These are phyloP conservation scores for Bambusicola thoracicus DNA, from an alignment of 2,113 vertebrate genomes.

Conservation along the genomic window DNA sequence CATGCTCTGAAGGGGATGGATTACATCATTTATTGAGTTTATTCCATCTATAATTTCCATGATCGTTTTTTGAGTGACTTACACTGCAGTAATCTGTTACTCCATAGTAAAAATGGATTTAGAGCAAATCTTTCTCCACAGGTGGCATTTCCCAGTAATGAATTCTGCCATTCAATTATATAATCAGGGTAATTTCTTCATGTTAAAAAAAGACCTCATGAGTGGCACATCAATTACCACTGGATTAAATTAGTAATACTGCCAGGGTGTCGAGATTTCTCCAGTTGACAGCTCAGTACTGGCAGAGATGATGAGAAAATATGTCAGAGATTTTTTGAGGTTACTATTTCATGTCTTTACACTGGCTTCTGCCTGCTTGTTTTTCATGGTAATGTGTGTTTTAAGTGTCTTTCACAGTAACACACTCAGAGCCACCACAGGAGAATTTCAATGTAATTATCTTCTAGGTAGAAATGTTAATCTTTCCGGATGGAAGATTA, in stretches of 20 bases:
- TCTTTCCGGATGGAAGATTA: neutral
- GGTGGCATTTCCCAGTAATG: conserved; percentile 55
- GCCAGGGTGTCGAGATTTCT: conserved; percentile 35
- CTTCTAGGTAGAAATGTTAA: neutral
- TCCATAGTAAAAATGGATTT: conserved; percentile 9
- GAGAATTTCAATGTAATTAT: neutral
- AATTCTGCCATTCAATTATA: conserved; percentile 66
- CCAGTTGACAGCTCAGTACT: neutral
- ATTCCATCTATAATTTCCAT: conserved; percentile 42
- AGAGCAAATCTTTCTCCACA: conserved; percentile 53
- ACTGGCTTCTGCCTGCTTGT: neutral
- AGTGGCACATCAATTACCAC: conserved; percentile 61
- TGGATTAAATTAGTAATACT: conserved; percentile 29
- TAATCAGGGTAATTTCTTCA: conserved; percentile 56
- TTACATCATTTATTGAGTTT: conserved; percentile 29
- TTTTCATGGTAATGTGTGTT: neutral
- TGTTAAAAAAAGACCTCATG: conserved; percentile 46
- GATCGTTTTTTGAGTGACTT: conserved; percentile 52
- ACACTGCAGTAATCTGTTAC: conserved; percentile 20
- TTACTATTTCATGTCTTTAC: neutral
- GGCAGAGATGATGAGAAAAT: neutral
- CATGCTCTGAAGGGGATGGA: conserved; percentile 7
- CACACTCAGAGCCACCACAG: neutral
- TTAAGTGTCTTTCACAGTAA: neutral
- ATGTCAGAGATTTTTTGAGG: neutral